A percentile compares a stretch with the other conserved stretches of the same genome.
Conservation (phyloP, 2,888 invertebrate species). For the Eupithecia pulchellata region DNA sequence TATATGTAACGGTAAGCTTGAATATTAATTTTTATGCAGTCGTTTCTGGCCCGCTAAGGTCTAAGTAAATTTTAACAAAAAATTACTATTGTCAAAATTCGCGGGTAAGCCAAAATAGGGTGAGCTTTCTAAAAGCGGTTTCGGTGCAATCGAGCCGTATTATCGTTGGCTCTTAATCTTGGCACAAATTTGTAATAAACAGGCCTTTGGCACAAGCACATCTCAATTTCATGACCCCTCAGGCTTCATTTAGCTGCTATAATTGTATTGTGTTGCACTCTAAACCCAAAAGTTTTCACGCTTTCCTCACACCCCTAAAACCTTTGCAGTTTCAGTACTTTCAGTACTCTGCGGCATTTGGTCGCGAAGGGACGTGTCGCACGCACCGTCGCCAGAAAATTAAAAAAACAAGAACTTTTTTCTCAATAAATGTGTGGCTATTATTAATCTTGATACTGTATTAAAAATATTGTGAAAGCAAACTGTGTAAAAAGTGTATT, state of each 20-base stretch:
- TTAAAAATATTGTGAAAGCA: neutral
- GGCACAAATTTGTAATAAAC: neutral
- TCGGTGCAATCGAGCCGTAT: neutral
- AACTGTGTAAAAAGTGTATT: neutral
- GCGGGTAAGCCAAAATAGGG: too few relatives aligned
- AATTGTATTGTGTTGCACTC: neutral
- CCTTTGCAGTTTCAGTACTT: slow-evolving; percentile 50
- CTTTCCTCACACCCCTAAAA: slow-evolving; percentile 30
- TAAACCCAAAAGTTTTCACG: slow-evolving; percentile 23
- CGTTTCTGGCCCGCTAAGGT: neutral
- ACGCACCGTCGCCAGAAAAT: slow-evolving; percentile 10
- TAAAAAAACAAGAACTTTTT: slow-evolving; percentile 31
- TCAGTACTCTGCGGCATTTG: slow-evolving; percentile 67
- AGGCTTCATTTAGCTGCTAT: neutral
- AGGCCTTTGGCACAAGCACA: neutral
- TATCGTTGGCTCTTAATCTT: neutral
- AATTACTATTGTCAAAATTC: too few relatives aligned
- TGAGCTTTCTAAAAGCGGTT: neutral
- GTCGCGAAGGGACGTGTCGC: slow-evolving; percentile 47
- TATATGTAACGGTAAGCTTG: too few relatives aligned
- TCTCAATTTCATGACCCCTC: neutral
- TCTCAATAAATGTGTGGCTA: neutral
- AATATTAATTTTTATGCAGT: neutral
- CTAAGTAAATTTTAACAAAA: too few relatives aligned
- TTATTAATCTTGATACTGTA: slow-evolving; percentile 21